phyloP scores from a whole-genome alignment of 2,113 vertebrate species.

The Mixornis gularis region DNA sequence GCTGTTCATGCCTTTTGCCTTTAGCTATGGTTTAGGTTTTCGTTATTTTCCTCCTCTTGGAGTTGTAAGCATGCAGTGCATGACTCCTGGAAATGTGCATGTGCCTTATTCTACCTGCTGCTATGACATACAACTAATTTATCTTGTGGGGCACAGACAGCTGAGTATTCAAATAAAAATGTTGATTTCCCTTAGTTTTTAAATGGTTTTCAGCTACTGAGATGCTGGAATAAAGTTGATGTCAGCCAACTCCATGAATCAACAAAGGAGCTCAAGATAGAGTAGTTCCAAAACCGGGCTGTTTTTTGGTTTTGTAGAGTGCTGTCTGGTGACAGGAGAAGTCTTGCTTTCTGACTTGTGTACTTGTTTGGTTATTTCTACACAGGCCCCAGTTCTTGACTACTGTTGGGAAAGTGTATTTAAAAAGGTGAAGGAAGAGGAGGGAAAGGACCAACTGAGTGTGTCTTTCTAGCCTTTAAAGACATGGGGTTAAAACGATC shows the following conservation, averaged over 20 bases:
- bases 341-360: accelerated
- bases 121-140: accelerated
- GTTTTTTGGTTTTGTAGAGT: background rate
- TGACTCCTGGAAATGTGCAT: accelerated
- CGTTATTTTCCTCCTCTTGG: background rate
- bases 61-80: accelerated
- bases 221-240: background rate
- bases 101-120: background rate
- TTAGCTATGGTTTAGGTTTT: background rate
- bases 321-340: background rate
- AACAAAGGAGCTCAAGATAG: background rate
- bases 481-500: background rate
- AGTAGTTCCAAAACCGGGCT: no score
- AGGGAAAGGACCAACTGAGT: background rate
- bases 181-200: background rate
- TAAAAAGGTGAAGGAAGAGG: background rate
- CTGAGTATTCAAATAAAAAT: background rate
- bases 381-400: accelerated
- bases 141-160: background rate
- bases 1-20: background rate
- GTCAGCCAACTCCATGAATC: background rate
- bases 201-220: background rate
- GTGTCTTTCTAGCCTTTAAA: background rate
- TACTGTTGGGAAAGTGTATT: background rate
- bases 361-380: background rate